Conservation (phyloP, 2,888 invertebrate species). For the Hypselothyrea guttata region DNA sequence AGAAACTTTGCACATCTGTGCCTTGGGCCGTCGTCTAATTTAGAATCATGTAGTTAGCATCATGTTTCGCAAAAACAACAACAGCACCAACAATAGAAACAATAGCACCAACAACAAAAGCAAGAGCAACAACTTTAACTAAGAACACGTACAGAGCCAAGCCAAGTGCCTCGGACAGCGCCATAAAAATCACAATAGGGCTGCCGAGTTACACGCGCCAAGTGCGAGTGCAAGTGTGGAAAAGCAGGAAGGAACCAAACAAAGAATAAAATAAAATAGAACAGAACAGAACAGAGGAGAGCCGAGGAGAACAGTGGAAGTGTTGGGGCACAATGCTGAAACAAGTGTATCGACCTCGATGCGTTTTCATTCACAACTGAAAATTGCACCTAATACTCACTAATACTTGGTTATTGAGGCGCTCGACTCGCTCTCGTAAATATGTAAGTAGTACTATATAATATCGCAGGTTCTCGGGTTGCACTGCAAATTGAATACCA, state of each 20-base stretch:
- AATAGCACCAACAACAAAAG: conserved; percentile 16
- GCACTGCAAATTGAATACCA: conserved; percentile 43
- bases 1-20: conserved; percentile 66
- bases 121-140: conserved; percentile 36
- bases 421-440: conserved; percentile 25
- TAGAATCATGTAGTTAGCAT: conserved; percentile 58
- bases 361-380: conserved; percentile 43
- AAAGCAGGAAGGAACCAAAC: conserved; percentile 44
- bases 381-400: conserved; percentile 14
- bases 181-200: conserved; percentile 69
- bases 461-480: conserved; percentile 34
- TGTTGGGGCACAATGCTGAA: neutral
- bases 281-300: conserved; percentile 6
- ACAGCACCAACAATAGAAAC: conserved; percentile 24
- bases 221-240: conserved; percentile 28
- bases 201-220: conserved; percentile 67
- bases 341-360: conserved; percentile 72
- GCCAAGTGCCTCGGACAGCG: conserved; percentile 51
- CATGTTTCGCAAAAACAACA: conserved; percentile 53
- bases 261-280: conserved; percentile 8
- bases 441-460: no score
- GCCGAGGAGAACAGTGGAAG: conserved; percentile 1
- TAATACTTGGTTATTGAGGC: conserved; percentile 21
- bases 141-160: conserved; percentile 59
- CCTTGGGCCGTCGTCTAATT: conserved; percentile 53